Conservation (phyloP, 2,888 invertebrate species). For the Colostygia pectinataria region DNA sequence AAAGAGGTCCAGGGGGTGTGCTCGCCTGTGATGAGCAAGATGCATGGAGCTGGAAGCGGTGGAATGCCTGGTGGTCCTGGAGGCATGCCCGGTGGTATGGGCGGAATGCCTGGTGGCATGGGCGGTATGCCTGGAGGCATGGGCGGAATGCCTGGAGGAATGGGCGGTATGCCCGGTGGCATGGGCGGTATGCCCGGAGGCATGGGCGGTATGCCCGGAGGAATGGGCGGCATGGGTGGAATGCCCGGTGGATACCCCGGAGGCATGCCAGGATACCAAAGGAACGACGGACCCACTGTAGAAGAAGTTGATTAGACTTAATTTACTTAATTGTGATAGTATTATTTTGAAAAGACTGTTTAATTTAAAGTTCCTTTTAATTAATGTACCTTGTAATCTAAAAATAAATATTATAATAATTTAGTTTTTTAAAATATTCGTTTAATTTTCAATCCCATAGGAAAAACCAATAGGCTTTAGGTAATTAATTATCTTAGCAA, state of each 20-base stretch:
- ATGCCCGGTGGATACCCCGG: too few relatives aligned
- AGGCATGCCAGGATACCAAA: constrained; percentile 20
- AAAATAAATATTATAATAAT: neutral
- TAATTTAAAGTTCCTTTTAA: neutral
- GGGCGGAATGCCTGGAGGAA: constrained; percentile 16
- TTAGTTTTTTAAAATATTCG: neutral
- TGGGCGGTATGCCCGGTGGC: constrained; percentile 14
- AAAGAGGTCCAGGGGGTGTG: constrained; percentile 19
- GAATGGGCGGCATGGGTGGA: constrained; percentile 10
- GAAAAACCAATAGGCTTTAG: too few relatives aligned
- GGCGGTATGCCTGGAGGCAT: constrained; percentile 77
- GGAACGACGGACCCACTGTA: constrained; percentile 24
- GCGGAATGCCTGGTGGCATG: constrained; percentile 44
- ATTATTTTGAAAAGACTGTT: constrained; percentile 16
- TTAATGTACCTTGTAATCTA: neutral
- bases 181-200: constrained; percentile 21
- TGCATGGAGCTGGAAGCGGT: constrained; percentile 17
- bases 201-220: constrained; percentile 15
- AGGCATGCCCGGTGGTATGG: constrained; percentile 60
- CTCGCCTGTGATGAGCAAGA: constrained; percentile 20
- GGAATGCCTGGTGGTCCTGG: constrained; percentile 78
- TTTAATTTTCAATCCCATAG: too few relatives aligned
- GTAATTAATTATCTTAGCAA: too few relatives aligned
- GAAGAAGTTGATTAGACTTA: constrained; percentile 21
- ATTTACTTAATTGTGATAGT: neutral